Base-by-base conservation (phyloP, 2,113 vertebrate genomes). In the Odocoileus hemionus region DNA sequence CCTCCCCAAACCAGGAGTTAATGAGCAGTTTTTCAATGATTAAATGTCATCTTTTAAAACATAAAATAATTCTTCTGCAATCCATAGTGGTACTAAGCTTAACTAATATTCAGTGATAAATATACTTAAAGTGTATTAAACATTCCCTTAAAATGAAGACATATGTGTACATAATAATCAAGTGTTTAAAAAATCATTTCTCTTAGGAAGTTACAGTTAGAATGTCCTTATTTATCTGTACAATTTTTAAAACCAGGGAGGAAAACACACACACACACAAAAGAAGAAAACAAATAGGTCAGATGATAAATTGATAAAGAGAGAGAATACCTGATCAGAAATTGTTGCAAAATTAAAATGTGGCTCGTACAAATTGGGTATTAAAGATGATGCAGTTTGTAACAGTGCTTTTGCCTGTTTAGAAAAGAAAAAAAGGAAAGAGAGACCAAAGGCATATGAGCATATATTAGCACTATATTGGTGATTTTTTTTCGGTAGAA, bases 281-380 rank as follows among this genome's bases (percentile, higher is more conserved):
- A 70, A 23, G n/a, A 70, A 70, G 19, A 89, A 52, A 95, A 85
- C 52, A 96, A 95, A 90, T 11, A 55, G n/a, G 84, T 70, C 10
- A 89, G 58, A 94, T 54, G n/a, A 95, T 16, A 54, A 86, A 90
- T 45, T 36, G 92, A 89, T 0, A 97, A 76, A 64, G 89, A 3
- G 80, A 83, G 25, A 23, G 11, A 86, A 98, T 99, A 99, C 99
- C 99, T 99, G 99, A 95, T 99, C 99, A 87, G 99, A 99, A 83
- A 99, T 98, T n/a, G 99, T 97, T 90, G 99, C 99, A 89, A 99
- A 99, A 98, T 99, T 99, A 97, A 99, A 99, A 98, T 99, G 99
- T 8, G 99, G 99, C 85, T 99, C 99, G 64, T 99, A 99, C 99
- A 99, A 99, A 96, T 99, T 99, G 95, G 99, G 99, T 21, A 99